Conservation (phyloP, 2,113 vertebrate species). For the Aptenodytes forsteri region DNA sequence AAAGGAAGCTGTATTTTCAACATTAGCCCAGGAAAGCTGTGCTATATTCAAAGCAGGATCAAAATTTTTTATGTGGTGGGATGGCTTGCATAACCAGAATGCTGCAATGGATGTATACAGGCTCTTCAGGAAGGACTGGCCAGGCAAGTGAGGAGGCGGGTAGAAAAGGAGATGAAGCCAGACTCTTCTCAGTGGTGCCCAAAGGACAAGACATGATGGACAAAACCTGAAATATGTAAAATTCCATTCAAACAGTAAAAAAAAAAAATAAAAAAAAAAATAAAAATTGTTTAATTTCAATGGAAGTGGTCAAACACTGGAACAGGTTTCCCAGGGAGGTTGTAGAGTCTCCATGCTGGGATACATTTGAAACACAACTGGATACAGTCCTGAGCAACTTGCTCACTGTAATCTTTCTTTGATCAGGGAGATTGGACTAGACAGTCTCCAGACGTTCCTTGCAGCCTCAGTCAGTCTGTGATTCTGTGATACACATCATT, state of each 20-base stretch:
- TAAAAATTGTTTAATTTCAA: not conserved
- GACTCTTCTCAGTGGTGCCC: not conserved
- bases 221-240: not conserved
- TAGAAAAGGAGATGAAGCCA: not conserved
- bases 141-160: fast-evolving
- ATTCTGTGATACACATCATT: not conserved
- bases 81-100: not conserved
- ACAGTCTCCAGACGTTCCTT: not conserved
- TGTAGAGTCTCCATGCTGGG: not conserved
- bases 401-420: not conserved
- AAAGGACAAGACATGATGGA: not conserved
- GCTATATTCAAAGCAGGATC: not conserved
- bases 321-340: not conserved
- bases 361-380: not conserved
- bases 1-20: not conserved
- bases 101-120: not conserved
- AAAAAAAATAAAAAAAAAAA: not conserved
- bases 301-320: not conserved
- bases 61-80: not conserved
- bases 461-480: not conserved
- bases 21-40: not conserved
- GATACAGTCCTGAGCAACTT: not conserved
- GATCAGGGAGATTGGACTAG: not conserved
- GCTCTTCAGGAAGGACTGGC: not conserved
- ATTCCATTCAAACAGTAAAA: not conserved